A percentile compares a stretch with the other conserved stretches of the same genome.
Evolutionary conservation across 2,113 vertebrate genomes (phyloP).

Genomic region (Chaetorhynchus papuensis): DNA sequence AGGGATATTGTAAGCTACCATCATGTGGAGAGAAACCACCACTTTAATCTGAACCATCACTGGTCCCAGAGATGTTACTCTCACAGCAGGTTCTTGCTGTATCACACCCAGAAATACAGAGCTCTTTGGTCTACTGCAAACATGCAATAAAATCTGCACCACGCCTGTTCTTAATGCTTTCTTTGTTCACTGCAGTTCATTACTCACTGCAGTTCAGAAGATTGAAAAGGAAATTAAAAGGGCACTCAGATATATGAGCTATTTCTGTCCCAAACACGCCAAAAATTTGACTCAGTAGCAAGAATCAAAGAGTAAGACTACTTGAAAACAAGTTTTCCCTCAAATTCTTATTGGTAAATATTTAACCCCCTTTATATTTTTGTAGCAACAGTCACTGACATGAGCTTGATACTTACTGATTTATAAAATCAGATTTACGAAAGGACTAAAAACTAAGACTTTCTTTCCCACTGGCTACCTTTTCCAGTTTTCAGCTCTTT

Average conservation of each 20-base stretch:
- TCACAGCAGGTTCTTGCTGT: neutral
- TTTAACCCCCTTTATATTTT: neutral
- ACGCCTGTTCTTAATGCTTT: neutral
- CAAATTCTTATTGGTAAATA: neutral
- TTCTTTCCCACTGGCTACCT: neutral
- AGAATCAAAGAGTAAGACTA: neutral
- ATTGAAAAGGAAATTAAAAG: slow-evolving; percentile 19
- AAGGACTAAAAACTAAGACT: neutral
- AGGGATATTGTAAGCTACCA: neutral
- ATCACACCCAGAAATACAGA: neutral
- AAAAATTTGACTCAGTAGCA: neutral
- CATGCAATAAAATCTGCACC: neutral
- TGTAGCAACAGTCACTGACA: neutral
- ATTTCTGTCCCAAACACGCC: neutral
- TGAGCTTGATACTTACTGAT: neutral
- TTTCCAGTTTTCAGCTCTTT: neutral
- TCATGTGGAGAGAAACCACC: neutral
- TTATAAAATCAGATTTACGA: neutral
- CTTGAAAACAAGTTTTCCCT: neutral
- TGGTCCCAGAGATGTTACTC: neutral
- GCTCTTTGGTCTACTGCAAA: neutral
- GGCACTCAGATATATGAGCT: neutral
- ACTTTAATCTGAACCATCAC: neutral
- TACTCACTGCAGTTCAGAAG: neutral
- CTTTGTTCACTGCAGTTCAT: slow-evolving; percentile 16